Evolutionary conservation across 2,113 vertebrate species (phyloP).

Genomic region (Alouatta palliata): DNA sequence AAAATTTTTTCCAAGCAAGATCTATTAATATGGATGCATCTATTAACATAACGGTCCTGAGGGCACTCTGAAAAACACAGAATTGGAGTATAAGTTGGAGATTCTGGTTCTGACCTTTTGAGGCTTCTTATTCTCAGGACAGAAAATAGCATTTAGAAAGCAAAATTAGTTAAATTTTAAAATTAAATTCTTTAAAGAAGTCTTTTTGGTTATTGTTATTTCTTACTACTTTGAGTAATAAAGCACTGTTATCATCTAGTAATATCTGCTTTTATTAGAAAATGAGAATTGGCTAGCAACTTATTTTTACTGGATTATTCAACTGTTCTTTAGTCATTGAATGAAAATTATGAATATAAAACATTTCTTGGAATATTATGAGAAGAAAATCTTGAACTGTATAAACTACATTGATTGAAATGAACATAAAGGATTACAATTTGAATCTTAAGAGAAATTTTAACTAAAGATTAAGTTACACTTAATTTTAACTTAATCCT

Average conservation of each 20-base stretch:
- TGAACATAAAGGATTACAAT: background rate
- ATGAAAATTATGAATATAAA: conserved; percentile 27
- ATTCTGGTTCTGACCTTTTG: background rate
- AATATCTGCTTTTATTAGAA: background rate
- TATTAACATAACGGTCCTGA: background rate
- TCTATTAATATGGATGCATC: background rate
- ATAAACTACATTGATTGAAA: background rate
- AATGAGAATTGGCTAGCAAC: background rate
- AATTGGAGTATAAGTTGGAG: background rate
- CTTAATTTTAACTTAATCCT: background rate
- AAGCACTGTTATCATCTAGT: background rate
- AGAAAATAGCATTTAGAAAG: background rate
- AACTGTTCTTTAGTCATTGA: background rate
- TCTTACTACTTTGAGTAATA: background rate
- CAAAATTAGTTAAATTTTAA: background rate
- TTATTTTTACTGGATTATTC: background rate
- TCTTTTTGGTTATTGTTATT: background rate
- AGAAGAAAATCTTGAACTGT: background rate
- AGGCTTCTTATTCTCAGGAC: background rate
- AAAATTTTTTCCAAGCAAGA: background rate
- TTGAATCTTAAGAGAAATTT: background rate
- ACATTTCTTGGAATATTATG: background rate
- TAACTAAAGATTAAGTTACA: background rate
- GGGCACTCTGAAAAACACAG: background rate
- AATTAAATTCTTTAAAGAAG: background rate